Evolutionary conservation across 2,888 invertebrate species (phyloP), one percentile per base, ranked within the genome.

Genomic region (Drosophila robusta): DNA sequence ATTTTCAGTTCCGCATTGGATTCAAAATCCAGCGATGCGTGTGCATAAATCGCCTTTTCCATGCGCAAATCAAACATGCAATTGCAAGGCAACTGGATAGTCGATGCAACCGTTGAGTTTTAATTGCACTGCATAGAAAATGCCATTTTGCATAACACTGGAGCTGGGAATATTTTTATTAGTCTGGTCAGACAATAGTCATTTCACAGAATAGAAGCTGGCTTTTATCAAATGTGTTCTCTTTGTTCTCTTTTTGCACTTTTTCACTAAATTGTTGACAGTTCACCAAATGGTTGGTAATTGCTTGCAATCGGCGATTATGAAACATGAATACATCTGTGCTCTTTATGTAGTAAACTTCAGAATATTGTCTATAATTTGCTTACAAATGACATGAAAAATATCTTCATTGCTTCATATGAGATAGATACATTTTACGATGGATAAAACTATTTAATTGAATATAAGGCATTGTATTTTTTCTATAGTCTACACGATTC

Each of bases 211-310:
- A 45, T 36, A 41, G 16, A 36, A 50, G 26, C 18, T 26, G 8
- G 22, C 36, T 34, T 29, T 50, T 6, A 34, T 36, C 46, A 24
- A n/a, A 41, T 14, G 11, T 26, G 4, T 44, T 34, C n/a, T 5
- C 38, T 11, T n/a, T n/a, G n/a, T 6, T n/a, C 14, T 16, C 47
- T 41, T n/a, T 55, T 11, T 3, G 9, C 38, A 29, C n/a, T 29
- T 3, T 29, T 29, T 3, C 29, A 29, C 29, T 29, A 29, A 7
- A 11, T 8, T 18, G 49, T 60, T 60, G 57, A 52, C 92, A 95
- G 96, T 89, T 93, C 96, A 80, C 95, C 96, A 69, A 96, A 96
- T 92, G 96, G 6, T 2, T 14, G 5, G 9, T 97, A 90, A 95
- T 82, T 72, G 92, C 92, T 69, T 91, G 92, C 82, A 90, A 92